Base-by-base conservation (phyloP, 2,113 vertebrate genomes). In the Crotalus viridis region DNA sequence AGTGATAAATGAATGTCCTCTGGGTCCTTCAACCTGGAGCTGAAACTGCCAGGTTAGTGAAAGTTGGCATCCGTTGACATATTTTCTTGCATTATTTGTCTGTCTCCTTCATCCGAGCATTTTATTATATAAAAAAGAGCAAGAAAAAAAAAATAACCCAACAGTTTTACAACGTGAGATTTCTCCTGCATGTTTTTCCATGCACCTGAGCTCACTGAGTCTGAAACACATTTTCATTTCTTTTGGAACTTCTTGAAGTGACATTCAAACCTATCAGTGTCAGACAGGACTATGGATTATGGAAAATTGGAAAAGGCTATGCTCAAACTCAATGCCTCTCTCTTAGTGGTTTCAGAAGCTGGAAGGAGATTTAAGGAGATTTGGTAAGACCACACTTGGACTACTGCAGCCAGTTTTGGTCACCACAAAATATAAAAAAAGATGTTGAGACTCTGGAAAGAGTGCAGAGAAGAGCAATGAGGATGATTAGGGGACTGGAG, bases 181-280 rank as follows among this genome's bases (percentile, higher is more conserved):
- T 21, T 51, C 33, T 33, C 5, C 19, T 48, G 24, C 2, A 2
- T 85, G 22, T 57, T 93, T 51, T 89, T 91, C 93, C 96, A 48
- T 96, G 94, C 95, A 96, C 96, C 93, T 88, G 91, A 95, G 94
- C 81, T 89, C 93, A 93, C 92, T 93, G 95, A 94, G 95, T 94
- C 95, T 95, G 95, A 94, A 96, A 96, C 93, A 91, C 93, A 91
- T 96, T 96, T 96, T 95, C 93, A 93, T 96, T 95, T 96, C 95
- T 94, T 95, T 96, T 97, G 93, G 94, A 94, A 95, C 94, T 94
- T 96, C 96, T 96, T 94, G 96, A 96, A 96, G 96, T 96, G 93
- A 96, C 97, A 95, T 96, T 96, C 95, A 94, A 94, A 96, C 94
- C 95, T 95, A 96, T 96, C 97, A 96, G 95, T 87, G 74, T 94